phyloP scores from a whole-genome alignment of 2,113 vertebrate species.

The Ellobius talpinus region DNA sequence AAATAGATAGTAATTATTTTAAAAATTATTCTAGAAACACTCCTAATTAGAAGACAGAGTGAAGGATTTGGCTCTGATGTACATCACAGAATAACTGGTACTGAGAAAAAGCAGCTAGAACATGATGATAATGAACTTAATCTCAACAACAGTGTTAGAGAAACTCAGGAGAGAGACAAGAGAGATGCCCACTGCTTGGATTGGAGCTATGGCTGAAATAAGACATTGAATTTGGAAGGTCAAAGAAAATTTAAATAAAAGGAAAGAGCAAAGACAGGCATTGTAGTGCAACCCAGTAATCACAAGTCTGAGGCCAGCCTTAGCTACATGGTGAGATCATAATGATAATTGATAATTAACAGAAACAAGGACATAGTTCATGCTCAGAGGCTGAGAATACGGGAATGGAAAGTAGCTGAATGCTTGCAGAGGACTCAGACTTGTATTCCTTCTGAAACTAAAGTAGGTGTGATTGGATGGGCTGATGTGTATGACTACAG shows the following conservation, averaged over 20 bases:
- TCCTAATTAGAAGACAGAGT: neutral
- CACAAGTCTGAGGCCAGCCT: neutral
- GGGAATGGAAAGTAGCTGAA: neutral
- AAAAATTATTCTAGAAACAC: neutral
- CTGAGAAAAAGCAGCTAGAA: neutral
- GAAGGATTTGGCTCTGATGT: neutral
- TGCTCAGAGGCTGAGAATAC: neutral
- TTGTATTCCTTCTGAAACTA: neutral
- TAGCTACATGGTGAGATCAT: neutral
- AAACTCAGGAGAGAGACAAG: neutral
- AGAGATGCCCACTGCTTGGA: neutral
- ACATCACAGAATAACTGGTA: neutral
- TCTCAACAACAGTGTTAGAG: neutral
- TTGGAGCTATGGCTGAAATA: neutral
- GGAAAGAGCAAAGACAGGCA: neutral
- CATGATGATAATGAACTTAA: neutral
- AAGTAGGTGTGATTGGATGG: neutral
- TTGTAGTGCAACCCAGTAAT: neutral
- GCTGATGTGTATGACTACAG: neutral
- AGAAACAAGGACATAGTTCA: neutral
- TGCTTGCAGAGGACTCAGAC: neutral
- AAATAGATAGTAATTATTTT: constrained; percentile 3
- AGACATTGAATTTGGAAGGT: neutral
- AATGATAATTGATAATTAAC: neutral
- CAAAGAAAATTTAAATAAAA: neutral